These are phyloP conservation scores for Papilio machaon DNA, from an alignment of 1,140 invertebrate genomes.

Conservation along the genomic window DNA sequence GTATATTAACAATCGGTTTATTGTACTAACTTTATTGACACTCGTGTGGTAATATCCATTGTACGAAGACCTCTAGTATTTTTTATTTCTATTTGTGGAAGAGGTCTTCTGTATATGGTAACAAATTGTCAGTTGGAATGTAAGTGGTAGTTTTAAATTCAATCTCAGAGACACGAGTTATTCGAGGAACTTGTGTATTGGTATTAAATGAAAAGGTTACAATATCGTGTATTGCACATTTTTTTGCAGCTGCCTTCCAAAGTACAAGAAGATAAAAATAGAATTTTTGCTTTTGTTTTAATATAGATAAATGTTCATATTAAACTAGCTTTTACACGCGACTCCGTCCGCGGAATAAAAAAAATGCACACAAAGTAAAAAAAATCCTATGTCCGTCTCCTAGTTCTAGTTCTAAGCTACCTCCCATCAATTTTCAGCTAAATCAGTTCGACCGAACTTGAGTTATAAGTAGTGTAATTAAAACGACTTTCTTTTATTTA, in stretches of 20 bases:
- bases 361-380: no score
- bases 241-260: neutral
- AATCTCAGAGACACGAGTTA: slow-evolving; percentile 43
- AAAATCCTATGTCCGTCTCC: no score
- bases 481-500: no score
- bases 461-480: no score
- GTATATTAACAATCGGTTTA: slow-evolving; percentile 25
- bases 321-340: no score
- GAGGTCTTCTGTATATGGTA: neutral
- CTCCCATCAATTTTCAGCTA: no score
- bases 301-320: neutral
- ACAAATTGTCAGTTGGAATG: neutral
- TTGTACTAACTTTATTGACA: slow-evolving; percentile 4
- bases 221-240: neutral
- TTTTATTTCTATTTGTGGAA: neutral
- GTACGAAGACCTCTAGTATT: neutral
- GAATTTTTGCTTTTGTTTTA: neutral
- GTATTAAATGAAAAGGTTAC: slow-evolving; percentile 28
- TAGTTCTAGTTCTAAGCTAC: no score
- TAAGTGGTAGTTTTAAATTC: slow-evolving; percentile 50
- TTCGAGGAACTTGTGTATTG: slow-evolving; percentile 42
- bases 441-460: no score
- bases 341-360: no score
- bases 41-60: neutral
- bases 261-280: neutral